Percentiles rank a stretch among this genome's conserved stretches.
phyloP scores from a whole-genome alignment of 2,888 invertebrate species.

The Bedellia somnulentella region DNA sequence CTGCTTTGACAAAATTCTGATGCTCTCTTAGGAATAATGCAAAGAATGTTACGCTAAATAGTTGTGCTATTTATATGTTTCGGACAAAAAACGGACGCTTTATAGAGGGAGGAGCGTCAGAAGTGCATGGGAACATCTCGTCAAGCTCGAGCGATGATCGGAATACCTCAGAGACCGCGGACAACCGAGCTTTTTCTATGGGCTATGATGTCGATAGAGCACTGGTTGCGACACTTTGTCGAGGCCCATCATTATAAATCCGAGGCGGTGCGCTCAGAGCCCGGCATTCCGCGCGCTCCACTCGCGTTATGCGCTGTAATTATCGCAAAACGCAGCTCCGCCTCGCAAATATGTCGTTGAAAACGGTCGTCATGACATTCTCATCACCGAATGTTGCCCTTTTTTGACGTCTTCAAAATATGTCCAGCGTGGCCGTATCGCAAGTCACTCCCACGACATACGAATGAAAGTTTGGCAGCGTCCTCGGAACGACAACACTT shows the following conservation, averaged over 20 bases:
- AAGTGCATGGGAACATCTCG: no score
- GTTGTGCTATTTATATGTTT: slow-evolving; percentile 46
- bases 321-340: slow-evolving; percentile 53
- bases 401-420: slow-evolving; percentile 37
- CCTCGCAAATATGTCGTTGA: slow-evolving; percentile 59
- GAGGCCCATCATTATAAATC: slow-evolving; percentile 51
- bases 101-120: slow-evolving; percentile 15
- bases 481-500: slow-evolving; percentile 18
- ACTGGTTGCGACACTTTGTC: slow-evolving; percentile 43
- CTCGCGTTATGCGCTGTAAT: slow-evolving; percentile 55
- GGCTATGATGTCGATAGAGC: no score
- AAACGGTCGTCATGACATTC: slow-evolving; percentile 58
- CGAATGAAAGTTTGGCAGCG: slow-evolving; percentile 29
- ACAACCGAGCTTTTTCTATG: no score
- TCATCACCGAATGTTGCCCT: slow-evolving; percentile 52
- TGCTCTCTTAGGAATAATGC: slow-evolving; percentile 49
- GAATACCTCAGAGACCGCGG: no score
- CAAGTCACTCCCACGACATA: slow-evolving; percentile 39
- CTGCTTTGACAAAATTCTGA: no score
- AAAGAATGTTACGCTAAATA: slow-evolving; percentile 55
- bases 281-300: slow-evolving; percentile 43
- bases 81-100: slow-evolving; percentile 32
- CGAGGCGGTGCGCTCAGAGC: slow-evolving; percentile 53
- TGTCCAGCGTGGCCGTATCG: slow-evolving; percentile 15
- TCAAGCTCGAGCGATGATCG: no score